A percentile compares a stretch with the other conserved stretches of the same genome.
These are phyloP conservation scores for Alauda arvensis DNA, from an alignment of 2,797 vertebrate genomes.

Conservation along the genomic window DNA sequence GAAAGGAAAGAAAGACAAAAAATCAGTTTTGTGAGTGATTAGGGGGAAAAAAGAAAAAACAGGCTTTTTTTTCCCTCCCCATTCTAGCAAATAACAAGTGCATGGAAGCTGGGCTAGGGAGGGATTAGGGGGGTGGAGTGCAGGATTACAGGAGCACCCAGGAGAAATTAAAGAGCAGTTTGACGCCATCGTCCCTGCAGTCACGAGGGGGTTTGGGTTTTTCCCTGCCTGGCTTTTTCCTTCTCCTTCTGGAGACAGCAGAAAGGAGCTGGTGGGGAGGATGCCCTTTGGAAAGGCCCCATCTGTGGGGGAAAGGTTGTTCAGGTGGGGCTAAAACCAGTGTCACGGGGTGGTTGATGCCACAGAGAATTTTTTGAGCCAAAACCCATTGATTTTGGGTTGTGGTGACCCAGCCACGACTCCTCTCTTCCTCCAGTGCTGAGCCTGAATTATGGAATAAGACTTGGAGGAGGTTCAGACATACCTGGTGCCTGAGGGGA, in stretches of 20 bases:
- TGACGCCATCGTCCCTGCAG: fast-evolving
- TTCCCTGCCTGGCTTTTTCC: fast-evolving
- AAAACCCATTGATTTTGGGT: fast-evolving
- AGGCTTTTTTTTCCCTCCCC: background rate
- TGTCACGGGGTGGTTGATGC: no score
- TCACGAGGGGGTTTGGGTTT: background rate
- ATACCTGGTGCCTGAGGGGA: background rate
- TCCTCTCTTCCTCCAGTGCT: background rate
- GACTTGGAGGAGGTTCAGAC: background rate
- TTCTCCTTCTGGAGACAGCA: background rate
- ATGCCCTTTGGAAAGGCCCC: background rate
- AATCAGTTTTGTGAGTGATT: background rate
- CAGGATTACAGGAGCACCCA: constrained; percentile 12
- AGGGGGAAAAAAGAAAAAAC: fast-evolving
- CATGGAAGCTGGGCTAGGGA: background rate
- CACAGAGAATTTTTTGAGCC: background rate
- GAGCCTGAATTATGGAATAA: background rate
- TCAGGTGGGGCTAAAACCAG: background rate
- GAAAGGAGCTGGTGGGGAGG: background rate
- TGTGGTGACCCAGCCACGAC: fast-evolving
- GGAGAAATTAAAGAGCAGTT: constrained; percentile 34
- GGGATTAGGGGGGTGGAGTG: constrained; percentile 9
- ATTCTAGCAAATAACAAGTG: background rate
- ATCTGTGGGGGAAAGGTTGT: fast-evolving
- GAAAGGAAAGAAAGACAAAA: background rate